Evolutionary conservation across 2,888 invertebrate species (phyloP), one percentile per base, ranked within the genome.

Genomic region (Oasisia sp.): DNA sequence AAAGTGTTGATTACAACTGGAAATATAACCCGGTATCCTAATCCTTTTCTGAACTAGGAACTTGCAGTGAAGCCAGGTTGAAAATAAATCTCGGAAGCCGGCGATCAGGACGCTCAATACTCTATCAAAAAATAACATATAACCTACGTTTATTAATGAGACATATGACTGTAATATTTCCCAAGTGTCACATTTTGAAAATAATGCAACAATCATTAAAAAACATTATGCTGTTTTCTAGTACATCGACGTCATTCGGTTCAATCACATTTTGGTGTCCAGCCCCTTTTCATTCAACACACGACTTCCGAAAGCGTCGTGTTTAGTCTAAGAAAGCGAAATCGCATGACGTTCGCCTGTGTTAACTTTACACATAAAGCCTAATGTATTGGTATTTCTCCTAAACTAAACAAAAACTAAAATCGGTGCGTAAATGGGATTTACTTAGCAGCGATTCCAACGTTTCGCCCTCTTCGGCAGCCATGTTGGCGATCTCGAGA

Each of bases 401-500:
- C 74, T 2, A 74, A 74, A 74, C 27, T 74, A n/a, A n/a, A 74
- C 14, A 74, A 74, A 50, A 3, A 19, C 74, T 74, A 27, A 74
- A 74, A 19, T 74, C 27, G 27, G 74, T 27, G 74, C 14, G 27
- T 27, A 50, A 74, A 74, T 8, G 32, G 44, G 5, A 32, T 90
- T 90, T 91, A 91, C 91, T 91, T 50, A 91, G 91, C 91, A 91
- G 56, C 27, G 91, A 45, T 91, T 91, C 91, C 32, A 91, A 56
- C 44, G 91, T 91, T 91, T 91, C 91, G 50, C 56, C 91, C 19
- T 91, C 91, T 50, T 32, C 44, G 32, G 91, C 38, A 91, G 91
- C 91, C 91, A 91, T 91, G 32, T 91, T 91, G 90, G 44, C 44
- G 90, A 74, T 74, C 74, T 74, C 74, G 74, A 74, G 74, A n/a